A percentile compares a stretch with the other conserved stretches of the same genome.
Conservation (phyloP, 2,888 invertebrate genomes). For the Phanerotoma sp. region DNA sequence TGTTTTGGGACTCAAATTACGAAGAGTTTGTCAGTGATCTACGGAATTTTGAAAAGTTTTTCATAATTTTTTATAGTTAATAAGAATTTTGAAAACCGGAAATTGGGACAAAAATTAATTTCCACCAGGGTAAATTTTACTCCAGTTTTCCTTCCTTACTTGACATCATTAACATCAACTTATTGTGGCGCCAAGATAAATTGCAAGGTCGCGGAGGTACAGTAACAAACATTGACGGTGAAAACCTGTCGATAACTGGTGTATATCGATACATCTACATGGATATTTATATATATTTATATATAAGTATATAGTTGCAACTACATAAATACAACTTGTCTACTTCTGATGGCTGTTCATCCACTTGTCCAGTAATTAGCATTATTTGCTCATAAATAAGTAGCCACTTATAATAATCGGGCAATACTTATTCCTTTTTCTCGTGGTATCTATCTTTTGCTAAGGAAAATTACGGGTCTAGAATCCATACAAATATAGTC, state of each 20-base stretch:
- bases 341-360: conserved; percentile 1
- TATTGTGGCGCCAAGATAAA: conserved; percentile 26
- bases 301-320: too few species aligned
- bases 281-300: too few species aligned
- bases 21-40: too few species aligned
- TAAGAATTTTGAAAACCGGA: too few species aligned
- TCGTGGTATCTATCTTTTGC: not conserved
- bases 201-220: conserved; percentile 26
- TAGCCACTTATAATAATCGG: conserved; percentile 38
- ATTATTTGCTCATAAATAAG: conserved; percentile 38
- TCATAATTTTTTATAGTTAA: too few species aligned
- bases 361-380: conserved; percentile 32
- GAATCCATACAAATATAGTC: not conserved
- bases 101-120: too few species aligned
- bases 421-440: conserved; percentile 21
- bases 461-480: conserved; percentile 17
- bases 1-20: too few species aligned
- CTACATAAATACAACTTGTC: too few species aligned
- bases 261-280: too few species aligned
- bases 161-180: not conserved
- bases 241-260: conserved; percentile 15
- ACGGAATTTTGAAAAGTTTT: too few species aligned
- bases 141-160: too few species aligned
- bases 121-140: too few species aligned
- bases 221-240: conserved; percentile 24